Evolutionary conservation across 2,888 invertebrate genomes (phyloP), one percentile per base, ranked within the genome.

Genomic region (Sarcophaga rosellei): DNA sequence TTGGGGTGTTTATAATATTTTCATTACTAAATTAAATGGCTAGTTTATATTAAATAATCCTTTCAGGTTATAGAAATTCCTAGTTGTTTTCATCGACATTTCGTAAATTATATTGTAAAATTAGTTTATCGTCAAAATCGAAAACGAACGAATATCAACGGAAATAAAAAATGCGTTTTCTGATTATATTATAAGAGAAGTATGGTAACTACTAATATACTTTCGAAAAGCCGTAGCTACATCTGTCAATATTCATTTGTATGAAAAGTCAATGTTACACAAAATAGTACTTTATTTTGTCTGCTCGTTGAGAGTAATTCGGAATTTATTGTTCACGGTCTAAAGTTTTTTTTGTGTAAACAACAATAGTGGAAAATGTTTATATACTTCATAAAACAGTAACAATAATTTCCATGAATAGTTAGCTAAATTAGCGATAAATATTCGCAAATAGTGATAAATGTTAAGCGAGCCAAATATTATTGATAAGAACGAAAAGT

Each of bases 311-410:
- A 85, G 84, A 77, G 76, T 77, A 23, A 70, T 62, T 73, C 62
- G 59, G 70, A 61, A 73, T 81, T 84, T 76, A 61, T 81, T 81
- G 84, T 85, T 81, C 84, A 81, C 76, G 81, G 84, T 81, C 81
- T 80, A 77, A 73, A 57, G 61, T 81, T 68, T 76, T 81, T 59
- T 73, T 81, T 69, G 84, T 85, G 84, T 85, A 85, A 85, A 85
- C 84, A 85, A 85, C 75, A 72, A 35, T 77, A 73, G 61, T 85
- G 21, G 63, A 85, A 84, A 85, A 85, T 81, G 68, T 68, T 84
- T 73, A 53, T 77, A 70, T 68, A 21, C 57, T 53, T 53, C 53
- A 53, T 66, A 25, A 73, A 70, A 72, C 75, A 73, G 12, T 35
- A 62, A 6, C 10, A 62, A 62, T 21, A n/a, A 66, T 70, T 59